Evolutionary conservation across 2,888 invertebrate species (phyloP), one percentile per base, ranked within the genome.

Genomic region (Netelia virgata): DNA sequence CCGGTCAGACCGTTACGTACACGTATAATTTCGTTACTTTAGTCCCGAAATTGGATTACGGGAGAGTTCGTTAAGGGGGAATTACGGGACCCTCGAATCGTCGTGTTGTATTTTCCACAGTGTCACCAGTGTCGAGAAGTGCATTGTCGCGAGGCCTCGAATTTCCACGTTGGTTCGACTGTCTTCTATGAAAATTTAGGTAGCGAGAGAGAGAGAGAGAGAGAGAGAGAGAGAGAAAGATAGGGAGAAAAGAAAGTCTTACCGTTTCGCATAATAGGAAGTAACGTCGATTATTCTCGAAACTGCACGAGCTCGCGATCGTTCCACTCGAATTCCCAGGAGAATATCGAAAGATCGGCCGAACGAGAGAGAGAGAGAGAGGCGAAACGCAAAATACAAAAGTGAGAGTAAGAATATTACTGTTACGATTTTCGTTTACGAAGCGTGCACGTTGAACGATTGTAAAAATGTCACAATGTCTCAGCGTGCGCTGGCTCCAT

Each of bases 21-120:
- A 90, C 88, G 88, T 66, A 85, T 90, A 91, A 91, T 90, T 91
- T 91, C 89, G 90, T 90, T 88, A 91, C 89, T 82, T 89, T 79
- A 88, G 89, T 87, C 87, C 79, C 86, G 82, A 89, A 91, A 92
- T 91, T 91, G 92, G 92, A 92, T 92, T 92, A 92, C 88, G 88
- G 76, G 64, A 18, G 88, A 87, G 87, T 90, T 90, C 89, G 89
- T 92, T 91, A 91, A 89, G 89, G 87, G 87, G 83, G 91, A 87
- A 90, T 91, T 91, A 90, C 55, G 53, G 66, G 50, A 59, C 10
- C 50, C 61, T 61, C 61, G 20, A 64, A 23, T 50, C 41, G 23
- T 53, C 43, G 72, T 20, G 47, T 47, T 57, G 36, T 50, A 73
- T 72, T 80, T 69, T 69, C 69, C 47, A 75, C 70, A 66, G 41